phyloP scores from a whole-genome alignment of 2,888 invertebrate genomes.

The Scaptomyza cyrtandrae region DNA sequence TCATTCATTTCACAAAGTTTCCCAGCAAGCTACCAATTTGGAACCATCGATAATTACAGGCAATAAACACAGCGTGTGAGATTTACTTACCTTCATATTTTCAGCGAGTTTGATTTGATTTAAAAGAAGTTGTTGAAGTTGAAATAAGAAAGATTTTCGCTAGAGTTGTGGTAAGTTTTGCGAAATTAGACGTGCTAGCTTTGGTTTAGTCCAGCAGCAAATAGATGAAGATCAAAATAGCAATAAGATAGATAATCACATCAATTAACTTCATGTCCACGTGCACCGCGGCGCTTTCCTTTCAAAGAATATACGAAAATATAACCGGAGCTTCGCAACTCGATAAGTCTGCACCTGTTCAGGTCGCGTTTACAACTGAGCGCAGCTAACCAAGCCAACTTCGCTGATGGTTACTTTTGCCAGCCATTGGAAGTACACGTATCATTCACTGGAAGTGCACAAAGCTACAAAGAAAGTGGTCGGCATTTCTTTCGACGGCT shows the following conservation, averaged over 20 bases:
- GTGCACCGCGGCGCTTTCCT: slow-evolving; percentile 73
- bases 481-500: slow-evolving; percentile 56
- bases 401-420: slow-evolving; percentile 35
- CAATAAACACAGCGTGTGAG: slow-evolving; percentile 38
- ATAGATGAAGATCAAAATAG: slow-evolving; percentile 81
- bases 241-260: slow-evolving; percentile 82
- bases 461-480: slow-evolving; percentile 71
- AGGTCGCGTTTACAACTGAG: slow-evolving; percentile 72
- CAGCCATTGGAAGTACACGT: slow-evolving; percentile 54
- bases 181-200: slow-evolving; percentile 6
- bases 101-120: slow-evolving; percentile 6
- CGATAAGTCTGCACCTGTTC: slow-evolving; percentile 65
- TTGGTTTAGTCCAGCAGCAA: slow-evolving; percentile 75
- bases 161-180: slow-evolving; percentile 32
- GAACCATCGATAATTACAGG: slow-evolving; percentile 55
- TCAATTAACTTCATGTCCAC: slow-evolving; percentile 83
- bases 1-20: slow-evolving; percentile 9
- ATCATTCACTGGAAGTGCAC: slow-evolving; percentile 58
- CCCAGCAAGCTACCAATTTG: slow-evolving; percentile 32
- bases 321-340: slow-evolving; percentile 40
- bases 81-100: slow-evolving; percentile 67
- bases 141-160: slow-evolving; percentile 37
- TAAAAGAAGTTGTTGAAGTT: neutral
- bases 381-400: slow-evolving; percentile 21
- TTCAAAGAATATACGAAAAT: slow-evolving; percentile 17